A percentile compares a stretch with the other conserved stretches of the same genome.
phyloP scores from a whole-genome alignment of 2,113 vertebrate species.

The Mandrillus leucophaeus region DNA sequence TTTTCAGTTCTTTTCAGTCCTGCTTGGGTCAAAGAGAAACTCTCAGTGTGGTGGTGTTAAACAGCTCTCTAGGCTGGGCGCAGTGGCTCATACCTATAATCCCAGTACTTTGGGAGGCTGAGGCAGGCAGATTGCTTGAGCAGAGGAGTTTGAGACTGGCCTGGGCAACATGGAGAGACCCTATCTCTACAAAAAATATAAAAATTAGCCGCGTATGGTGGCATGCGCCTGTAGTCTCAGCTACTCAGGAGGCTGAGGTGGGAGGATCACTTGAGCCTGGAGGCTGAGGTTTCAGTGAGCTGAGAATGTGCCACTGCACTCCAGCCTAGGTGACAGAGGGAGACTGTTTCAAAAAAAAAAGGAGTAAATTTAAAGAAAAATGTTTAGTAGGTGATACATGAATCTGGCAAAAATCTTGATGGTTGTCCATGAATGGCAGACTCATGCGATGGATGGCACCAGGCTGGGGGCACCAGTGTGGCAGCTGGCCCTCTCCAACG shows the following conservation, averaged over 20 bases:
- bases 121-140: background rate
- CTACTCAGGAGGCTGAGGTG: background rate
- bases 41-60: background rate
- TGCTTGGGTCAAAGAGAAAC: background rate
- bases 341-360: background rate
- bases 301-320: background rate
- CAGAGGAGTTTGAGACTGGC: background rate
- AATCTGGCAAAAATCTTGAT: background rate
- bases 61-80: background rate
- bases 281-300: background rate
- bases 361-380: background rate
- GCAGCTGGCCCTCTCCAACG: background rate
- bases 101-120: background rate
- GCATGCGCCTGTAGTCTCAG: background rate
- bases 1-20: background rate
- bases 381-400: background rate
- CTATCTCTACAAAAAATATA: background rate
- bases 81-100: background rate
- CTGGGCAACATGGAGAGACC: background rate
- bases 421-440: accelerated
- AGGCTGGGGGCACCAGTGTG: background rate
- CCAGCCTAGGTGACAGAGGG: background rate
- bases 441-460: accelerated
- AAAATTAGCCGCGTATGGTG: background rate
- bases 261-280: background rate